Evolutionary conservation across 2,888 invertebrate genomes (phyloP).

Genomic region (Drosophila falleni): DNA sequence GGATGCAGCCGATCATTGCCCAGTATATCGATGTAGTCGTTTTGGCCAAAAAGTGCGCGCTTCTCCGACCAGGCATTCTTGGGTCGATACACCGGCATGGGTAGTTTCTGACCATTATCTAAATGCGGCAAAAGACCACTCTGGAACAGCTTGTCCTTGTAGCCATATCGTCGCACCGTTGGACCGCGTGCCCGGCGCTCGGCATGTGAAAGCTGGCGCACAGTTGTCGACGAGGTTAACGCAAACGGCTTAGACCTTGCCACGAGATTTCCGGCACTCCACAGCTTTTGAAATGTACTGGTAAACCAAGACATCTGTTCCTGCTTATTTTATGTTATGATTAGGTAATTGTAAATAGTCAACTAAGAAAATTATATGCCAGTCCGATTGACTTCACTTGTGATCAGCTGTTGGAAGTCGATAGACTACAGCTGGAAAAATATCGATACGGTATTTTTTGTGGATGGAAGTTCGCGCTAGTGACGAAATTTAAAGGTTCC

Average conservation of each 20-base stretch:
- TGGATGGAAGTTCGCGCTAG: no score
- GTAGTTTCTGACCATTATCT: conserved; percentile 86
- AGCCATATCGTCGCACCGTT: conserved; percentile 89
- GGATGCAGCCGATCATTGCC: conserved; percentile 94
- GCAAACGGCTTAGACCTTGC: conserved; percentile 17
- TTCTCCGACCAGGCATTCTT: conserved; percentile 91
- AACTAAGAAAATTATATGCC: conserved; percentile 11
- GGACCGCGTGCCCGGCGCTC: conserved; percentile 86
- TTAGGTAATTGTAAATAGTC: conserved; percentile 74
- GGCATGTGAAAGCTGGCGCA: conserved; percentile 87
- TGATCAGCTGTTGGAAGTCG: conserved; percentile 37
- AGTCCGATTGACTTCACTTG: conserved; percentile 6
- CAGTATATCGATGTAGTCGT: conserved; percentile 98
- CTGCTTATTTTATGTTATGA: conserved; percentile 44
- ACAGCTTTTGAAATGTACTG: conserved; percentile 58
- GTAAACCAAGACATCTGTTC: conserved; percentile 67
- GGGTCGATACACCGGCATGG: conserved; percentile 91
- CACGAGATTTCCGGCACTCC: conserved; percentile 25
- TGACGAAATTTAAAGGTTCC: no score
- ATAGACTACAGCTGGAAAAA: no score
- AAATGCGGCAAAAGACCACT: conserved; percentile 90
- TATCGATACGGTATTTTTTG: no score
- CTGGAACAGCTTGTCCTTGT: conserved; percentile 88
- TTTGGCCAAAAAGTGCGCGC: conserved; percentile 95
- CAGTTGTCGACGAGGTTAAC: conserved; percentile 80